Conservation (phyloP, 2,888 invertebrate genomes). For the Hetaerina titia region DNA sequence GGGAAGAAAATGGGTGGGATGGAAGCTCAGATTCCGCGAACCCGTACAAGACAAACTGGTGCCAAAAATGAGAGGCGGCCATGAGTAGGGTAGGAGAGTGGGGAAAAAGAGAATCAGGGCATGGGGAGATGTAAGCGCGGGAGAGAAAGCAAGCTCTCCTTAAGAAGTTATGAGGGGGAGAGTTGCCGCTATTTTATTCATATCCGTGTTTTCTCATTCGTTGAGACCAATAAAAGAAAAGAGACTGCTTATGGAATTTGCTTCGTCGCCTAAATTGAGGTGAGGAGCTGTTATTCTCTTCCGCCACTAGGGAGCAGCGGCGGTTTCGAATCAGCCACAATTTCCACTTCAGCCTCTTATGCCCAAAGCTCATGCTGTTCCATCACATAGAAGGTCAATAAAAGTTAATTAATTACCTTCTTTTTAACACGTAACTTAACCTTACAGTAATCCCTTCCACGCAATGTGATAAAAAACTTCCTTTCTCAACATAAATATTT, state of each 20-base stretch:
- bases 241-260: not conserved
- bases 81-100: not conserved
- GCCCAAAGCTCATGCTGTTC: not conserved
- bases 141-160: not conserved
- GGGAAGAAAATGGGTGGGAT: not conserved
- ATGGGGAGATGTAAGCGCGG: not conserved
- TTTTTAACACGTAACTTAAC: too few relatives aligned
- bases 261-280: not conserved
- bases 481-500: too few relatives aligned
- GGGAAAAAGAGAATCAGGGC: not conserved
- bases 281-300: not conserved
- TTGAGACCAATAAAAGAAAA: not conserved
- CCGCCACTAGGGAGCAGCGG: not conserved
- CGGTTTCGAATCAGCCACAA: not conserved
- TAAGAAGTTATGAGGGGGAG: not conserved
- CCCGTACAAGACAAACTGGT: not conserved
- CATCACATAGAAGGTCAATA: not conserved
- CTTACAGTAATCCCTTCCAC: too few relatives aligned
- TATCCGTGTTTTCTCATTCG: slow-evolving; percentile 16
- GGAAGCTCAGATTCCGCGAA: not conserved
- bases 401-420: too few relatives aligned
- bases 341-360: not conserved
- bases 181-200: slow-evolving; percentile 37
- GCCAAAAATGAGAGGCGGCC: not conserved
- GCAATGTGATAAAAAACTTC: too few relatives aligned